These are phyloP conservation scores for Didymodactylos carnosus DNA, from an alignment of 2,888 invertebrate species.

Conservation along the genomic window DNA sequence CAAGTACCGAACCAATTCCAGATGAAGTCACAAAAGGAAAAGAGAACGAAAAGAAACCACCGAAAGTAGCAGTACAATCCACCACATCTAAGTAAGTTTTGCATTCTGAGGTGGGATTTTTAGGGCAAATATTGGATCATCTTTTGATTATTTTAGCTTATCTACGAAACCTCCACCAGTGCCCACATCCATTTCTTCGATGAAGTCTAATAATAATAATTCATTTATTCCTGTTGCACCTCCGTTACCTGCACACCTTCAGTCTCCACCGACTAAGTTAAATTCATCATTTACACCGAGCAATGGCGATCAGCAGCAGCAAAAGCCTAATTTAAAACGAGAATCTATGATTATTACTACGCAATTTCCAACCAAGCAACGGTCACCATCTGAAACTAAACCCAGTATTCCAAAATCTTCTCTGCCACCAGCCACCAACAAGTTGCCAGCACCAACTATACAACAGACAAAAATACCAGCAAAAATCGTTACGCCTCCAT, in stretches of 20 bases:
- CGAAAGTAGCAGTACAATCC: not conserved
- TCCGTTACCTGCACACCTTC: not conserved
- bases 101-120: too few species aligned
- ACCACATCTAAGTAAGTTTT: not conserved
- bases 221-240: not conserved
- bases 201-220: too few species aligned
- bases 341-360: not conserved
- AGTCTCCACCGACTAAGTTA: not conserved
- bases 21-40: too few species aligned
- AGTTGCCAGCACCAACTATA: not conserved
- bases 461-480: not conserved
- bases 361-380: not conserved
- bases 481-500: not conserved
- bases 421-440: not conserved
- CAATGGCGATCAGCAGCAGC: too few species aligned
- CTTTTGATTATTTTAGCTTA: not conserved
- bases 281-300: too few species aligned
- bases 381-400: not conserved
- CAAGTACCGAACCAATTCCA: not conserved
- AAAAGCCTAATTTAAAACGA: too few species aligned
- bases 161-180: not conserved
- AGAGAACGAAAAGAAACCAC: not conserved
- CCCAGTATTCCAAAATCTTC: not conserved
- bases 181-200: not conserved
- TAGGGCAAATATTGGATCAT: too few species aligned